Evolutionary conservation across 2,888 invertebrate genomes (phyloP).

Genomic region (Drosophila falleni): DNA sequence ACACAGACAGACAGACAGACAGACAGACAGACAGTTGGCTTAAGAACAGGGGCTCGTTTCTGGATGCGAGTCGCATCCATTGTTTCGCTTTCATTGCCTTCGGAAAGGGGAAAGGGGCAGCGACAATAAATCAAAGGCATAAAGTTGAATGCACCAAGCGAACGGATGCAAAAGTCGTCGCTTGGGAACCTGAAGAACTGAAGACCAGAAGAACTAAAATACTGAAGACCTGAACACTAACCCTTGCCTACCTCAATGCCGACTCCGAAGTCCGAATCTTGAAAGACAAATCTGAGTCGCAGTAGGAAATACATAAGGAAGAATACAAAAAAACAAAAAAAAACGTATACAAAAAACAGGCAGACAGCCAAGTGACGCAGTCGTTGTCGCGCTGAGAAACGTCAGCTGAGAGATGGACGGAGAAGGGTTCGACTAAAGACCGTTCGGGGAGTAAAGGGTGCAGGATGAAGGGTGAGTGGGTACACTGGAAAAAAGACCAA

Average conservation of each 20-base stretch:
- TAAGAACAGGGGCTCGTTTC: slow-evolving; percentile 60
- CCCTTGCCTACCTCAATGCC: slow-evolving; percentile 68
- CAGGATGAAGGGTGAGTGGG: background rate
- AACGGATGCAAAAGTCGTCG: slow-evolving; percentile 76
- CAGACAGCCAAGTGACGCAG: slow-evolving; percentile 58
- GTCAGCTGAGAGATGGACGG: slow-evolving; percentile 75
- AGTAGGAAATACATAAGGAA: slow-evolving; percentile 34
- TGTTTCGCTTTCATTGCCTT: slow-evolving; percentile 82
- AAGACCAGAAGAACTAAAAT: too few species aligned
- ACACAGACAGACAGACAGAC: background rate
- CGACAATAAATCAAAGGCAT: slow-evolving; percentile 80
- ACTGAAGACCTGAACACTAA: slow-evolving; percentile 39
- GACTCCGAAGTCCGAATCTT: slow-evolving; percentile 58
- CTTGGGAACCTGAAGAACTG: slow-evolving; percentile 63
- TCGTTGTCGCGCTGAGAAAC: slow-evolving; percentile 61
- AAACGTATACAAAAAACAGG: slow-evolving; percentile 10
- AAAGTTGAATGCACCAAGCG: slow-evolving; percentile 75
- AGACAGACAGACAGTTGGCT: slow-evolving; percentile 35
- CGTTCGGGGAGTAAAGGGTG: background rate
- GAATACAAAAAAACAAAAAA: slow-evolving; percentile 1
- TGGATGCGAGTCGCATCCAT: slow-evolving; percentile 43
- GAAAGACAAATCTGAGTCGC: slow-evolving; percentile 67
- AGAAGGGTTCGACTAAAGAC: slow-evolving; percentile 53
- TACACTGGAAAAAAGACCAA: too few species aligned
- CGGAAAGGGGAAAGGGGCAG: slow-evolving; percentile 32